Conservation (phyloP, 2,113 vertebrate genomes). For the Pleuronectes platessa region DNA sequence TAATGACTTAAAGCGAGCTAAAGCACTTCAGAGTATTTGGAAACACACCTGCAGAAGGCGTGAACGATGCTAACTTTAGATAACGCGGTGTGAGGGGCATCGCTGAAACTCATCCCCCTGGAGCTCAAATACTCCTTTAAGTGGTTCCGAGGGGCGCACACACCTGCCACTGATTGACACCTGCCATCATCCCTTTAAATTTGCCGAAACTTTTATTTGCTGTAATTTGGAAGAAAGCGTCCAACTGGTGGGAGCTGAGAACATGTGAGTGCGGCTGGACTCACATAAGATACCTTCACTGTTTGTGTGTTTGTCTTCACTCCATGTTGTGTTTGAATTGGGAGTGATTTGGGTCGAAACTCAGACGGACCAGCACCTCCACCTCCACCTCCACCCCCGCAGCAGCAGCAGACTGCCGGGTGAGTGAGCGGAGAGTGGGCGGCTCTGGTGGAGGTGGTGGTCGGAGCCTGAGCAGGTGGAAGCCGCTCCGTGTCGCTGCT, state of each 20-base stretch:
- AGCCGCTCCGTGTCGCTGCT: slow-evolving; percentile 78
- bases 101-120: neutral
- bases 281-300: fast-evolving
- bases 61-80: neutral
- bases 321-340: neutral
- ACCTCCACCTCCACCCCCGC: too few species aligned
- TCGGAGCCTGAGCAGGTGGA: slow-evolving; percentile 71
- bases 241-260: neutral
- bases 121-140: neutral
- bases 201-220: too few species aligned
- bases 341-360: neutral
- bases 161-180: neutral
- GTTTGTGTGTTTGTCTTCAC: neutral
- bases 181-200: neutral
- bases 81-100: neutral
- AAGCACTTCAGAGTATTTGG: too few species aligned
- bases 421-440: slow-evolving; percentile 47
- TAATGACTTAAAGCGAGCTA: too few species aligned
- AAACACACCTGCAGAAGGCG: too few species aligned
- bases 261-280: slow-evolving; percentile 61
- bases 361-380: too few species aligned
- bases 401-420: slow-evolving; percentile 20
- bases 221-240: too few species aligned
- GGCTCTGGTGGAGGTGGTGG: slow-evolving; percentile 40
- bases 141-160: neutral